Percentiles rank a stretch among this genome's conserved stretches.
phyloP scores from a whole-genome alignment of 35 echinoderm and acorn worm species.

The Eucidaris tribuloides region DNA sequence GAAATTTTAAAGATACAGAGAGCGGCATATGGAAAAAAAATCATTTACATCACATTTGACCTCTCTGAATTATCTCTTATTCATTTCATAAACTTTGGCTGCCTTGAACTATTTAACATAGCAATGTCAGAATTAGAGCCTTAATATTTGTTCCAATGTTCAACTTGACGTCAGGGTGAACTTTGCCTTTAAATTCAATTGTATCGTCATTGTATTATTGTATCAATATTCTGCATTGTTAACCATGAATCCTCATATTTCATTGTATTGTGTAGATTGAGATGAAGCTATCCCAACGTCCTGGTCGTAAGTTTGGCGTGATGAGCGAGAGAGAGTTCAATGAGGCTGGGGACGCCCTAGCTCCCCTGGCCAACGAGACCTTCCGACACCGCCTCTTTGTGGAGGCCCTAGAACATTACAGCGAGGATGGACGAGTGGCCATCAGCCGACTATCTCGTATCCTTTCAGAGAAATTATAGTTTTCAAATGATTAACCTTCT shows the following conservation, averaged over 20 bases:
- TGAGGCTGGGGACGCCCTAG: constrained; percentile 80
- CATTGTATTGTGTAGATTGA: constrained; percentile 61
- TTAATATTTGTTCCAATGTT: too few species aligned
- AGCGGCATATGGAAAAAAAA: too few species aligned
- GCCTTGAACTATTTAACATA: too few species aligned
- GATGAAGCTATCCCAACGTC: constrained; percentile 79
- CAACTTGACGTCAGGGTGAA: too few species aligned
- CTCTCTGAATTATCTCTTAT: too few species aligned
- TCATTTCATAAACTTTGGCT: too few species aligned
- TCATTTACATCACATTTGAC: too few species aligned
- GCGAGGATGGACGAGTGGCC: constrained; percentile 63
- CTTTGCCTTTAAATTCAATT: too few species aligned
- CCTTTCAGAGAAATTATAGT: constrained; percentile 43
- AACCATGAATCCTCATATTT: neutral
- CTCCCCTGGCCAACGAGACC: constrained; percentile 81
- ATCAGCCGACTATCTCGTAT: constrained; percentile 86
- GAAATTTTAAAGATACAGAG: too few species aligned
- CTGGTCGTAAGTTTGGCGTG: constrained; percentile 71
- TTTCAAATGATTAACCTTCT: neutral
- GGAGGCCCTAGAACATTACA: constrained; percentile 65
- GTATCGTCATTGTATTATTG: too few species aligned
- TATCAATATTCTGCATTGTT: too few species aligned
- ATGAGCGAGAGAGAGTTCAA: constrained; percentile 74
- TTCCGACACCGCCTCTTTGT: constrained; percentile 53
- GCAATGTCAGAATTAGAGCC: too few species aligned